Conservation (phyloP, 2,797 vertebrate genomes). For the Pseudopleuronectes americanus region DNA sequence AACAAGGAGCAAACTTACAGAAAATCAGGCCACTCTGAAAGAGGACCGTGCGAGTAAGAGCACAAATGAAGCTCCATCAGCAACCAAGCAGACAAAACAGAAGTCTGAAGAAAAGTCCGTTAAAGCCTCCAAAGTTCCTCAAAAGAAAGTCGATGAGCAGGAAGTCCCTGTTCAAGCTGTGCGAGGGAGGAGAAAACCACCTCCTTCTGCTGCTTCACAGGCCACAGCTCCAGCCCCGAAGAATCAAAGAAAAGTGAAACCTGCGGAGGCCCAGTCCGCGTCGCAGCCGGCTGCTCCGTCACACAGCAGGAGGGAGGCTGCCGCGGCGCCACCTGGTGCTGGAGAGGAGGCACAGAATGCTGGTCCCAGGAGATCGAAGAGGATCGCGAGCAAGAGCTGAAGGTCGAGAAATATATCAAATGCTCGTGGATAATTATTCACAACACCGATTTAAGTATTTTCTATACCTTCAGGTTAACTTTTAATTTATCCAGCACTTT, state of each 20-base stretch:
- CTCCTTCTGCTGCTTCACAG: background rate
- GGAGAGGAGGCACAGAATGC: background rate
- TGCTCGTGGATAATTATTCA: too few species aligned
- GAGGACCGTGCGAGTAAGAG: rapidly evolving
- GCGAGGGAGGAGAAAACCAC: constrained; percentile 1
- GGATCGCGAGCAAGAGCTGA: constrained; percentile 66
- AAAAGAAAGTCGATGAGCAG: background rate
- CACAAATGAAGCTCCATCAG: background rate
- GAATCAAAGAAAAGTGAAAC: background rate
- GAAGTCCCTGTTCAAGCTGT: background rate
- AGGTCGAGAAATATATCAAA: too few species aligned
- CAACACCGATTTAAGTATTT: too few species aligned
- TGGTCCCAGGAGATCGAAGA: constrained; percentile 73
- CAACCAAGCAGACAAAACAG: background rate
- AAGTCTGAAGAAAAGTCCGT: background rate
- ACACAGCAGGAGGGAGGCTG: background rate
- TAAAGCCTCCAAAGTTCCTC: background rate
- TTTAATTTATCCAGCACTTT: too few species aligned
- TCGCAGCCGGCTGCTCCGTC: background rate
- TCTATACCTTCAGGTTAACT: too few species aligned
- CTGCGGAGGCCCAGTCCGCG: background rate
- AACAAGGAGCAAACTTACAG: background rate
- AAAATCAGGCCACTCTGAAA: background rate
- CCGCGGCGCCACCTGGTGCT: background rate
- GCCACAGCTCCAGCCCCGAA: background rate